These are phyloP conservation scores for Mionectes olivaceus DNA, from an alignment of 2,797 vertebrate genomes.

Conservation along the genomic window DNA sequence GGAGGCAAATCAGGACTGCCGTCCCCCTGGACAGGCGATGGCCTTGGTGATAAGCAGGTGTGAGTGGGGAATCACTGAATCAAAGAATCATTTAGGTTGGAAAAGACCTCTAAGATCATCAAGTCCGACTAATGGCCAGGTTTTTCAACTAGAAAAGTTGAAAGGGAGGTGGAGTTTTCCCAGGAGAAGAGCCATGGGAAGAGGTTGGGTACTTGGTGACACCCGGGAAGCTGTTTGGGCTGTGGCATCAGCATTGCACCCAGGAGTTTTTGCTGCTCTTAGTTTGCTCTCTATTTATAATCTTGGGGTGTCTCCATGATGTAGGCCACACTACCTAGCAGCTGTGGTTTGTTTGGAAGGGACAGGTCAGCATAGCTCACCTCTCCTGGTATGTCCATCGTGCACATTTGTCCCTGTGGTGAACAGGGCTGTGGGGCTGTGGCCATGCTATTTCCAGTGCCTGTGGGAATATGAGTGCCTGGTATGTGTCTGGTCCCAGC, in stretches of 20 bases:
- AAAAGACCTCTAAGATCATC: not conserved
- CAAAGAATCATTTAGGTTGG: not conserved
- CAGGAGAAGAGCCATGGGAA: fast-evolving
- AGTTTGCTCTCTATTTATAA: not conserved
- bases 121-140: fast-evolving
- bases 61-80: not conserved
- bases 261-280: not conserved
- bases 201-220: not conserved
- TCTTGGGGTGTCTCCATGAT: not conserved
- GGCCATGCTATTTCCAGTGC: not conserved
- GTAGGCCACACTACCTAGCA: not conserved
- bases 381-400: not conserved
- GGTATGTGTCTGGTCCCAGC: fast-evolving
- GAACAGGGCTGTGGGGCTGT: not conserved
- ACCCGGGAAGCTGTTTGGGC: not conserved
- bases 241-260: not conserved
- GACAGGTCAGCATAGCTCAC: not conserved
- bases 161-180: not conserved
- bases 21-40: fast-evolving
- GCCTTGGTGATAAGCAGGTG: fast-evolving
- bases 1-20: not conserved
- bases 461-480: fast-evolving
- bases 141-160: not conserved
- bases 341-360: not conserved
- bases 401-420: fast-evolving